phyloP scores from a whole-genome alignment of 1,140 invertebrate genomes.

The Physella acuta region DNA sequence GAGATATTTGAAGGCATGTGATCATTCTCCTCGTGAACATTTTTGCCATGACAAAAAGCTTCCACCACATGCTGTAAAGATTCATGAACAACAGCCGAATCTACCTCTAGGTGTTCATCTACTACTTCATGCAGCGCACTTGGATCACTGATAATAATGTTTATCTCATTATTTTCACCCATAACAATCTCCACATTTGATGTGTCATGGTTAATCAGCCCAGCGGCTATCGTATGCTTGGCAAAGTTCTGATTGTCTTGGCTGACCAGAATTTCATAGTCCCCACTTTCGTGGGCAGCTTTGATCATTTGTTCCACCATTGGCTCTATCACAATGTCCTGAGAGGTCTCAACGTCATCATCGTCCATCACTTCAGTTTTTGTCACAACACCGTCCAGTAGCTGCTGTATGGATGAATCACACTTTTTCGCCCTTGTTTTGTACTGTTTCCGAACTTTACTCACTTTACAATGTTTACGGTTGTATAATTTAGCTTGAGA shows the following conservation, averaged over 20 bases:
- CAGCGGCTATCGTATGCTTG: slow-evolving; percentile 9
- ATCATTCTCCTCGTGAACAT: background rate
- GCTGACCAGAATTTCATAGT: slow-evolving; percentile 22
- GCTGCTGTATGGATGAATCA: slow-evolving; percentile 10
- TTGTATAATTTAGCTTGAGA: slow-evolving; percentile 22
- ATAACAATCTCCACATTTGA: slow-evolving; percentile 23
- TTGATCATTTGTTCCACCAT: slow-evolving; percentile 5
- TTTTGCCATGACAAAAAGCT: slow-evolving; percentile 9
- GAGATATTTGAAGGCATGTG: no score
- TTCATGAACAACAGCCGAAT: background rate
- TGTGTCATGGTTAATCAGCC: slow-evolving; percentile 1
- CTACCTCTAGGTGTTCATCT: background rate
- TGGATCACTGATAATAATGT: slow-evolving; percentile 25
- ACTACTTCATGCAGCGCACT: slow-evolving; percentile 9
- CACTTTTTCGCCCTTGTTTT: slow-evolving; percentile 21
- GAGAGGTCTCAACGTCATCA: background rate
- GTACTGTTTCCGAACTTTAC: slow-evolving; percentile 15
- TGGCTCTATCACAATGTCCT: slow-evolving; percentile 19
- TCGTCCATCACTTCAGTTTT: slow-evolving; percentile 16
- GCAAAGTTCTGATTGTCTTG: slow-evolving; percentile 18
- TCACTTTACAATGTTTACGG: slow-evolving; percentile 7
- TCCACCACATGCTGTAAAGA: slow-evolving; percentile 10
- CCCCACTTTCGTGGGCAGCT: slow-evolving; percentile 1
- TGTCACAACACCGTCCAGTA: slow-evolving; percentile 10
- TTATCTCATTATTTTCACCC: slow-evolving; percentile 26